These are phyloP conservation scores for Phyllopteryx taeniolatus DNA, from an alignment of 2,113 vertebrate species.

Conservation along the genomic window DNA sequence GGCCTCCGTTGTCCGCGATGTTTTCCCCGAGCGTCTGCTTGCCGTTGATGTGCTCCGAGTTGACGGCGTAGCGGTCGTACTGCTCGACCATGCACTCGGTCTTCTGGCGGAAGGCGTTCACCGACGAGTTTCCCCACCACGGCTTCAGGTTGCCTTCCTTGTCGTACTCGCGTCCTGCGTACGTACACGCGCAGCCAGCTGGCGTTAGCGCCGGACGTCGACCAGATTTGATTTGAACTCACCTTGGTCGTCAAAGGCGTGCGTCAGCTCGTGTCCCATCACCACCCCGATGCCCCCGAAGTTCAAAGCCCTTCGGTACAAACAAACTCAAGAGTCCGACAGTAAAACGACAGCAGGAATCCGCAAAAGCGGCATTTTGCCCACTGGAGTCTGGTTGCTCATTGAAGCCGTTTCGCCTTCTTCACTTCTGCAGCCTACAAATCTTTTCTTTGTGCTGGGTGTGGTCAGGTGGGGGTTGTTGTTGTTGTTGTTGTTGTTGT, in stretches of 20 bases:
- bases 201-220: not conserved
- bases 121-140: constrained; percentile 93
- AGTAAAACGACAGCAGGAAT: not conserved
- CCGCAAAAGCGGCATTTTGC: not conserved
- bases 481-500: no score
- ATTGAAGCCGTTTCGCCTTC: not conserved
- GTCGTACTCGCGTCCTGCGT: constrained; percentile 89
- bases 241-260: constrained; percentile 99
- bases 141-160: constrained; percentile 91
- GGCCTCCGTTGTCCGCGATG: constrained; percentile 92
- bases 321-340: not conserved
- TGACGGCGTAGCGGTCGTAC: constrained; percentile 83
- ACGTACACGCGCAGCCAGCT: not conserved
- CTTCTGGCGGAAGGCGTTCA: constrained; percentile 87
- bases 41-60: constrained; percentile 88
- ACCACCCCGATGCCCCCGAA: constrained; percentile 96
- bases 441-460: no score
- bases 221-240: constrained; percentile 28
- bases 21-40: constrained; percentile 94
- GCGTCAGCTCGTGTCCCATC: constrained; percentile 97
- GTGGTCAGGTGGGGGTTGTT: no score
- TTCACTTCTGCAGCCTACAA: not conserved
- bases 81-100: constrained; percentile 92
- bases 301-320: constrained; percentile 84
- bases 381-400: not conserved